Conservation (phyloP, 2,888 invertebrate species). For the Mythimna lalbum region DNA sequence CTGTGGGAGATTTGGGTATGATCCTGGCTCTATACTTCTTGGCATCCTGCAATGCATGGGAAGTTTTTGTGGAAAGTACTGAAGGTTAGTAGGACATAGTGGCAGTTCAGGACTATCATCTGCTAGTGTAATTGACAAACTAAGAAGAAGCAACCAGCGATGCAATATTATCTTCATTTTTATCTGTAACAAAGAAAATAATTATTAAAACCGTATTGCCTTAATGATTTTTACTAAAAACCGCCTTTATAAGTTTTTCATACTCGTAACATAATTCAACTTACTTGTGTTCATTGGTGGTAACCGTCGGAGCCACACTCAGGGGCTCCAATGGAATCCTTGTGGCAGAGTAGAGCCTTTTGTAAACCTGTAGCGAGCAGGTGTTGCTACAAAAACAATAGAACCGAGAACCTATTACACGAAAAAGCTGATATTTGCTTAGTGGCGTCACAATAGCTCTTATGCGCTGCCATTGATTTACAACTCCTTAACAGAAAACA, state of each 20-base stretch:
- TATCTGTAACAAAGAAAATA: slow-evolving; percentile 65
- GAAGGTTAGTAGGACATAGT: slow-evolving; percentile 79
- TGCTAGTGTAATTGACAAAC: slow-evolving; percentile 56
- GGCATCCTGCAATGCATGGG: slow-evolving; percentile 88
- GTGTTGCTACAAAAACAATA: slow-evolving; percentile 61
- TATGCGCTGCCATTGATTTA: slow-evolving; percentile 48
- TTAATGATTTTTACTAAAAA: background rate
- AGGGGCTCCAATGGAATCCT: slow-evolving; percentile 32
- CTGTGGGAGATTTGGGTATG: slow-evolving; percentile 32
- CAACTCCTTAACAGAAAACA: slow-evolving; percentile 49
- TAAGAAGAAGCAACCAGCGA: slow-evolving; percentile 60
- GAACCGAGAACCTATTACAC: slow-evolving; percentile 51
- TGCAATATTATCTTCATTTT: slow-evolving; percentile 66
- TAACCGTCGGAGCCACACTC: slow-evolving; percentile 22
- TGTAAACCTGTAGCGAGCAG: slow-evolving; percentile 63
- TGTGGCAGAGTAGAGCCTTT: slow-evolving; percentile 60
- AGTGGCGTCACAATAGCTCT: slow-evolving; percentile 65
- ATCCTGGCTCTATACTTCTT: slow-evolving; percentile 56
- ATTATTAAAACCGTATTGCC: background rate
- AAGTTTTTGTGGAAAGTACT: slow-evolving; percentile 82
- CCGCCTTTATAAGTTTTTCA: background rate
- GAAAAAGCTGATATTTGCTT: slow-evolving; percentile 55
- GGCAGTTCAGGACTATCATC: slow-evolving; percentile 78
- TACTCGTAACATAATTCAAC: slow-evolving; percentile 1
- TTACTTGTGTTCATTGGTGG: slow-evolving; percentile 35